Percentiles rank a stretch among this genome's conserved stretches.
Conservation (phyloP, 2,888 invertebrate species). For the Masnerella sp. region DNA sequence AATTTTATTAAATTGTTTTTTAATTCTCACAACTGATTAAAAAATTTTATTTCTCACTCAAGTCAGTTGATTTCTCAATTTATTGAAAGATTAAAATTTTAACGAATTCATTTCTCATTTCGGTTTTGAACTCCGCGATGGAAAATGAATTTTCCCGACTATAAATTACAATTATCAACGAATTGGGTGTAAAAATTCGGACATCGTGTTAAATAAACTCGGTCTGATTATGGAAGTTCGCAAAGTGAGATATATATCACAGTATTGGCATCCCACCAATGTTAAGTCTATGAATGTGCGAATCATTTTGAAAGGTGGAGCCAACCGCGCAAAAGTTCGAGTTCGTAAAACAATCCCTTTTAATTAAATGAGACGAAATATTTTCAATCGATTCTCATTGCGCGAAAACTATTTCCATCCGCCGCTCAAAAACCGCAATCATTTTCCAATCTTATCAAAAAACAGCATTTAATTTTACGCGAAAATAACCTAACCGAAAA, state of each 20-base stretch:
- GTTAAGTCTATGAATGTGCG: slow-evolving; percentile 32
- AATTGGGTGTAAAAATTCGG: not conserved
- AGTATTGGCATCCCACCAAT: slow-evolving; percentile 37
- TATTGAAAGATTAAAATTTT: too few species aligned
- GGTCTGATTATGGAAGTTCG: slow-evolving; percentile 24
- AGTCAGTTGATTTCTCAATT: too few species aligned
- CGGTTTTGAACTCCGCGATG: too few species aligned
- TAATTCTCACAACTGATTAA: too few species aligned
- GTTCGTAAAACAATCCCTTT: slow-evolving; percentile 30
- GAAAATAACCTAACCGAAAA: too few species aligned
- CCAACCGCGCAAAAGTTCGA: slow-evolving; percentile 25
- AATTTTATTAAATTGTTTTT: too few species aligned
- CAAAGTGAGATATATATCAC: slow-evolving; percentile 31
- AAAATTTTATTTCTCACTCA: too few species aligned
- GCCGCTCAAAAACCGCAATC: not conserved
- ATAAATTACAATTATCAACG: slow-evolving; percentile 9
- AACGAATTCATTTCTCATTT: too few species aligned
- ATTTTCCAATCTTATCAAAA: too few species aligned
- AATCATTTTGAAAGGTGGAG: slow-evolving; percentile 25
- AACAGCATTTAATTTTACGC: too few species aligned
- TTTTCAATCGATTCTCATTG: slow-evolving; percentile 18
- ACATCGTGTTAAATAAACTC: slow-evolving; percentile 21
- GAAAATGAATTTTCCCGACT: too few species aligned
- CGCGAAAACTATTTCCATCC: slow-evolving; percentile 24
- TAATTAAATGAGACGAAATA: slow-evolving; percentile 27